phyloP scores from a whole-genome alignment of 2,797 vertebrate genomes.

The Oophaga sylvatica region DNA sequence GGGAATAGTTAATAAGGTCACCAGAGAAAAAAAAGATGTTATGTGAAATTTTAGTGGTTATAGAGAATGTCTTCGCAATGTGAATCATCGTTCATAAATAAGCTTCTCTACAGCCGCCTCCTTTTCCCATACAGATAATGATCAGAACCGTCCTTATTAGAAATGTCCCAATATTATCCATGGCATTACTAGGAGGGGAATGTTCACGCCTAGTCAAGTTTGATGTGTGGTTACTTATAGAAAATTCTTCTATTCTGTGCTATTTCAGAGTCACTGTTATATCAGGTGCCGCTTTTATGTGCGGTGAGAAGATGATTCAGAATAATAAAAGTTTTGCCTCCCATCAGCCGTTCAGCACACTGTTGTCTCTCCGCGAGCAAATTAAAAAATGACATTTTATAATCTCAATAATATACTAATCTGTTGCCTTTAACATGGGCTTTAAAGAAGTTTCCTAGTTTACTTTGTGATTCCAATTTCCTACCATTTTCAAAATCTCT shows the following conservation, averaged over 20 bases:
- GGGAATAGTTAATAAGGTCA: slow-evolving; percentile 15
- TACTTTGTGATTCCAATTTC: too few species aligned
- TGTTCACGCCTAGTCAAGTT: background rate
- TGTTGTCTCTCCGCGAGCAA: background rate
- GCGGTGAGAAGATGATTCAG: background rate
- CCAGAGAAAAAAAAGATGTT: background rate
- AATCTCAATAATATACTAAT: background rate
- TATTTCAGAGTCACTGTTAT: slow-evolving; percentile 21
- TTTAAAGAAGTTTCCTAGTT: too few species aligned
- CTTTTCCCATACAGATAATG: slow-evolving; percentile 21
- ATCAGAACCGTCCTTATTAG: slow-evolving; percentile 13
- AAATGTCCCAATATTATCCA: slow-evolving; percentile 8
- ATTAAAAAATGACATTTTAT: background rate
- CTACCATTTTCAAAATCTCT: too few species aligned
- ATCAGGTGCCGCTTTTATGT: background rate
- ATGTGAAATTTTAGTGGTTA: slow-evolving; percentile 36
- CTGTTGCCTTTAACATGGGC: background rate
- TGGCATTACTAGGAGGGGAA: background rate
- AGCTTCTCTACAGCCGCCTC: background rate
- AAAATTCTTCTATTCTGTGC: slow-evolving; percentile 24
- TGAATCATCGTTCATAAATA: slow-evolving; percentile 43
- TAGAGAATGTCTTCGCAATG: slow-evolving; percentile 5
- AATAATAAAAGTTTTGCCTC: background rate
- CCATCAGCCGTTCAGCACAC: background rate
- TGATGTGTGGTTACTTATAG: slow-evolving; percentile 15